phyloP scores from a whole-genome alignment of 2,113 vertebrate genomes.

The Hippocampus barbouri region DNA sequence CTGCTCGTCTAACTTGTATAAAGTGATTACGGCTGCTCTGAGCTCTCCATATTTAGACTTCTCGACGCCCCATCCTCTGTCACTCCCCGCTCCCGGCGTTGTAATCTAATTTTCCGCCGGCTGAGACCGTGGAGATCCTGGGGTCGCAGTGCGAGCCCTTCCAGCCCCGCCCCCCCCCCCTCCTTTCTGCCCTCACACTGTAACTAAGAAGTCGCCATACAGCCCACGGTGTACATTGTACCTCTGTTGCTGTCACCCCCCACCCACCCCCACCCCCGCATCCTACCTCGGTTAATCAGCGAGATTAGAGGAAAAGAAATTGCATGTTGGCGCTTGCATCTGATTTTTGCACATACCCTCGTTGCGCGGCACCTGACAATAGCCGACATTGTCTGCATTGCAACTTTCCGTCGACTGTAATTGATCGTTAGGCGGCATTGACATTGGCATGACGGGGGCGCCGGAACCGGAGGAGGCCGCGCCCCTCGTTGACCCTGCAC shows the following conservation, averaged over 20 bases:
- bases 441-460: conserved; percentile 12
- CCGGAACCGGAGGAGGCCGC: conserved; percentile 50
- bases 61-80: conserved; percentile 71
- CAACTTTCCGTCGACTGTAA: conserved; percentile 23
- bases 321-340: conserved; percentile 36
- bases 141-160: conserved; percentile 65
- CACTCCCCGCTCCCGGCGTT: conserved; percentile 65
- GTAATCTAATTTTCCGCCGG: conserved; percentile 78
- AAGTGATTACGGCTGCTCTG: conserved; percentile 76
- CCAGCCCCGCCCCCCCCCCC: conserved; percentile 29
- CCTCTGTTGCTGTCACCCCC: conserved; percentile 60
- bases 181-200: conserved; percentile 29
- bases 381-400: conserved; percentile 42
- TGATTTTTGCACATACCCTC: conserved; percentile 43
- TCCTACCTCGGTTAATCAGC: conserved; percentile 51
- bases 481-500: conserved; percentile 59
- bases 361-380: conserved; percentile 48
- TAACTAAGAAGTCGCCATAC: conserved; percentile 72
- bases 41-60: conserved; percentile 76
- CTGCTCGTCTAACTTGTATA: conserved; percentile 72
- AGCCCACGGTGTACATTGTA: conserved; percentile 74
- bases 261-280: conserved; percentile 8
- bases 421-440: conserved; percentile 22
- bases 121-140: conserved; percentile 73
- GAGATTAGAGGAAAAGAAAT: conserved; percentile 52